A percentile compares a stretch with the other conserved stretches of the same genome.
Evolutionary conservation across 2,113 vertebrate species (phyloP).

Genomic region (Carollia perspicillata): DNA sequence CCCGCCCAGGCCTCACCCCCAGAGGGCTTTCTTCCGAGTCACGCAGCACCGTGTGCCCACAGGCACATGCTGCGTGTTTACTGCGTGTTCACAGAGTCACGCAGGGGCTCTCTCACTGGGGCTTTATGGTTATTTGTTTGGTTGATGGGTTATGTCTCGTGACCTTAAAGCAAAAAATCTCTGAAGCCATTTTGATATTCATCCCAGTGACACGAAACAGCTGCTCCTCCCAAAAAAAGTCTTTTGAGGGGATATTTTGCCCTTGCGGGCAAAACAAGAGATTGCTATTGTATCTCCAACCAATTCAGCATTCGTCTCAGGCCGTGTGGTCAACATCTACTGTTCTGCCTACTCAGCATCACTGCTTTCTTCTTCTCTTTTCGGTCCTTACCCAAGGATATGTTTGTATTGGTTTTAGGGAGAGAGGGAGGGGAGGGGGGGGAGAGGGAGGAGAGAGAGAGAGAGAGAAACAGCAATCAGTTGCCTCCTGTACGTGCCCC

Average conservation of each 20-base stretch:
- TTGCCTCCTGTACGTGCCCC: too few relatives aligned
- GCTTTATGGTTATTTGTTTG: not conserved
- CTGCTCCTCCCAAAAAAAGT: not conserved
- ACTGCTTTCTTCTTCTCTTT: too few relatives aligned
- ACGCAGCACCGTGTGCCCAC: not conserved
- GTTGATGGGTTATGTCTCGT: not conserved
- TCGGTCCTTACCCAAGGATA: too few relatives aligned
- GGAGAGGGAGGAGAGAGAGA: too few relatives aligned
- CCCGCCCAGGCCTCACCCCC: not conserved
- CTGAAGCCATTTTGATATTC: not conserved
- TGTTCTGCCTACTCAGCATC: not conserved
- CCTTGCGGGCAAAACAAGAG: not conserved
- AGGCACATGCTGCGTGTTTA: too few relatives aligned
- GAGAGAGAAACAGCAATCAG: too few relatives aligned
- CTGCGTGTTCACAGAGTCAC: not conserved
- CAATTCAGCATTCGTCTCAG: not conserved
- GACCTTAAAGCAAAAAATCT: not conserved
- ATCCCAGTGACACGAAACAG: not conserved
- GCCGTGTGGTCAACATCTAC: not conserved
- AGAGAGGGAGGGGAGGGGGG: too few relatives aligned
- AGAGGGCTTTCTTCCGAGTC: not conserved
- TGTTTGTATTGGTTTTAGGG: too few relatives aligned
- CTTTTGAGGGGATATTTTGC: not conserved
- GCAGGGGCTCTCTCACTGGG: too few relatives aligned
- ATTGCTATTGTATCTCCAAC: not conserved